Base-by-base conservation (phyloP, 2,888 invertebrate genomes). In the Tetheella fluctuosa region DNA sequence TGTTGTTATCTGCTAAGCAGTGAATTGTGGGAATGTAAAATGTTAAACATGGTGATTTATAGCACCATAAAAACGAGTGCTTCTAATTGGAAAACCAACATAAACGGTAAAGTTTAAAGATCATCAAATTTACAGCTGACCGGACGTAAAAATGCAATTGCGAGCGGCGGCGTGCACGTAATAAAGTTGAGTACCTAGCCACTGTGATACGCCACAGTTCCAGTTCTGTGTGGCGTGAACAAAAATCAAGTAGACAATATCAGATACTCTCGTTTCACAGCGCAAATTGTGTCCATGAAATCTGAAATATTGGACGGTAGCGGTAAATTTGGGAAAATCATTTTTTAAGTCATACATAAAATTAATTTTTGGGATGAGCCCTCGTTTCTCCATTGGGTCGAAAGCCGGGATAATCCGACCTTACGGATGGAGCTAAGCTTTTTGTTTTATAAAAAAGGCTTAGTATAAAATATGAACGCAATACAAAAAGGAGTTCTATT, bases 41-140 rank as follows among this genome's bases (percentile, higher is more conserved):
- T 34, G 34, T 34, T 13, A 34, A 34, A 34, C 34, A 64, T 63
- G 62, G 67, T 67, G 59, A 63, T 62, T 30, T 23, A 59, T 60
- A 48, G 20, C 23, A 54, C 52, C 54, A 68, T 67, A 74, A 71
- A 34, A 74, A 67, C 62, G 63, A 64, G 61, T 67, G 64, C 67
- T 72, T 67, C 73, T 83, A 82, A 83, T 83, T 83, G 80, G 78
- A 77, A 74, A 68, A 64, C 64, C 63, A 54, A 57, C 64, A 58
- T 70, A 69, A 74, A 73, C 73, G 61, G 71, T 68, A 64, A 73
- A 76, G 64, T 79, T 76, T 76, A 77, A 81, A 79, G 77, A 76
- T 77, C 79, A 69, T 80, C 77, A 73, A 73, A 71, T 80, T 80
- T 76, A 75, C 72, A 70, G 69, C 74, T 68, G 70, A 66, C 67